Conservation (phyloP, 1,140 invertebrate species). For the Camponotus floridanus region DNA sequence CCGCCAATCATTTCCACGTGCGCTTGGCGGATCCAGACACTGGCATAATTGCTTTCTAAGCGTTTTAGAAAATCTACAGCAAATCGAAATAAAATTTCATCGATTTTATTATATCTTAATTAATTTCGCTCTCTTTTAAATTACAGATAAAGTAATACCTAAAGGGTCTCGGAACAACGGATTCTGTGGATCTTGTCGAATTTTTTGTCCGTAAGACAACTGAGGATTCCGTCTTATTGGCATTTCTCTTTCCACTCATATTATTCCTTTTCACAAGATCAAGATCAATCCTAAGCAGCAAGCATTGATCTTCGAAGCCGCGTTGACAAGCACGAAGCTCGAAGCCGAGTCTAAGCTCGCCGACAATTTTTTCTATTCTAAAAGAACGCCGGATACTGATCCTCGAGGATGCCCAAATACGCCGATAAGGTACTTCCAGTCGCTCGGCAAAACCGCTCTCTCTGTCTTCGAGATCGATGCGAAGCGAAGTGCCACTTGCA, state of each 20-base stretch:
- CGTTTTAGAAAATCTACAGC: constrained; percentile 88
- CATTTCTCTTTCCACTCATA: constrained; percentile 61
- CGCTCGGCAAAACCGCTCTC: constrained; percentile 95
- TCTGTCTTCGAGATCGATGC: constrained; percentile 94
- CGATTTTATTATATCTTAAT: neutral
- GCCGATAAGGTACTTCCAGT: constrained; percentile 97
- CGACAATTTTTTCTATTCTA: constrained; percentile 86
- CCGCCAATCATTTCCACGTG: constrained; percentile 97
- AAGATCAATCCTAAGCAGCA: constrained; percentile 76
- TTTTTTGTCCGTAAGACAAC: constrained; percentile 72
- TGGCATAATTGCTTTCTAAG: constrained; percentile 94
- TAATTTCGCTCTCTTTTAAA: too few species aligned
- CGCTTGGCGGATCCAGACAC: constrained; percentile 95
- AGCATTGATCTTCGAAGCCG: constrained; percentile 77
- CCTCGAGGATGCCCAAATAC: constrained; percentile 94
- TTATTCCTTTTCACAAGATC: constrained; percentile 70
- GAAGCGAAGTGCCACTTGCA: constrained; percentile 95
- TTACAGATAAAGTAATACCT: constrained; percentile 83
- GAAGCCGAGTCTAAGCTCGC: constrained; percentile 94
- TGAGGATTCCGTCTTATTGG: constrained; percentile 68
- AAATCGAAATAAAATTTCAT: neutral
- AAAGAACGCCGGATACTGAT: constrained; percentile 95
- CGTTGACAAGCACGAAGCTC: constrained; percentile 86
- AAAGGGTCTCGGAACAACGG: constrained; percentile 86
- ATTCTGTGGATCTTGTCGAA: constrained; percentile 78